Conservation (phyloP, 2,113 vertebrate genomes). For the Bubo blakistoni region DNA sequence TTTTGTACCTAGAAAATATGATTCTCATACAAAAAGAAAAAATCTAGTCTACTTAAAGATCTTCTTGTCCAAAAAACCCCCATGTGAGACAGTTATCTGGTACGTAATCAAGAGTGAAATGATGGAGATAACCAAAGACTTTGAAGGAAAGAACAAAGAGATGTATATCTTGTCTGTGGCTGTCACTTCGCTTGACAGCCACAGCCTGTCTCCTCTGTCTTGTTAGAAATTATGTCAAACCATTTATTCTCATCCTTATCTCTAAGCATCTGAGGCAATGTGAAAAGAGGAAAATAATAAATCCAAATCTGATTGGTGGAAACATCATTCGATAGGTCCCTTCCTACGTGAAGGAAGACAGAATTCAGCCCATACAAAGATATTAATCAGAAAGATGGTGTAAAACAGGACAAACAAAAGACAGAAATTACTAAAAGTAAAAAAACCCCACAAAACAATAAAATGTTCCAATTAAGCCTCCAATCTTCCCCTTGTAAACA, state of each 20-base stretch:
- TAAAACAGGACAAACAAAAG: neutral
- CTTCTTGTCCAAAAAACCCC: neutral
- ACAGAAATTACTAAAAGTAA: neutral
- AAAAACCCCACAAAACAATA: neutral
- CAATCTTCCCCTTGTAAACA: neutral
- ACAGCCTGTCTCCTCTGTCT: neutral
- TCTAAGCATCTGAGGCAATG: neutral
- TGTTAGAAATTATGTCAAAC: neutral
- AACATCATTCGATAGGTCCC: neutral
- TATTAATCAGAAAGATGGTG: neutral
- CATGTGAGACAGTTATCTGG: neutral
- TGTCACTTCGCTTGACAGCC: neutral
- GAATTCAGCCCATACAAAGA: neutral
- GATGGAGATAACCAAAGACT: neutral
- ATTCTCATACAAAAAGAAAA: neutral
- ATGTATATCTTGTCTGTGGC: neutral
- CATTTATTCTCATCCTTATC: neutral
- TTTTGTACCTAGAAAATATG: neutral
- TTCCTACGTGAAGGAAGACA: neutral
- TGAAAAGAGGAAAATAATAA: neutral
- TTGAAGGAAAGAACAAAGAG: neutral
- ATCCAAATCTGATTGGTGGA: neutral
- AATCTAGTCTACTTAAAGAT: neutral
- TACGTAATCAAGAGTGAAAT: neutral
- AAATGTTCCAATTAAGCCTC: neutral